Base-by-base conservation (phyloP, 2,797 vertebrate species). In the Gallirallus australis region DNA sequence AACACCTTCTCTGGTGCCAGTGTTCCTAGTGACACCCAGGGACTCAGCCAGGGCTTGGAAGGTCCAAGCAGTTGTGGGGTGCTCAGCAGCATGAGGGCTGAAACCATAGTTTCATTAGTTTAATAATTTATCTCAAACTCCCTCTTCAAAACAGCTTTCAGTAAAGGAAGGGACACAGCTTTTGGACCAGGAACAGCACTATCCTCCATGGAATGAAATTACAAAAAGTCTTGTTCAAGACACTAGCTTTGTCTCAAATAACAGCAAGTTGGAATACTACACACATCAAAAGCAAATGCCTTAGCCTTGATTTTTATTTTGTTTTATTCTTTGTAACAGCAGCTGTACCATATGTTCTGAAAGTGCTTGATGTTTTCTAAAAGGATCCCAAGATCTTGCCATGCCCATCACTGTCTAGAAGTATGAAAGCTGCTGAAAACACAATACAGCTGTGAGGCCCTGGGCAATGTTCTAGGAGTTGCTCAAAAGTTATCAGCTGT, bases 261-360 rank as follows among this genome's bases (percentile, higher is more conserved):
- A 45, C 56, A 84, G 9, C 0, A 0, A 93, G 18, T 16, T 82
- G 45, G 64, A 91, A 64, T 11, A 37, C 10, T 84, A 39, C 35
- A 86, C 30, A 56, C 54, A 86, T 89, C 94, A 95, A 90, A 94
- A 89, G 66, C 81, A 89, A 86, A 28, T 31, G 75, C 54, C 28
- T 20, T 56, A 72, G 69, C 54, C 54, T 4, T 85, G 19, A 2
- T 90, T 82, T 68, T 48, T 35, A 35, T 59, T 93, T 79, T 82
- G 14, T 56, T 93, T 79, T 82, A 17, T 56, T 63, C 28, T 54
- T 78, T 28, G 3, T 15, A 92, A 66, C 47, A 81, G 65, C 79
- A 91, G 82, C 57, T 92, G 59, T 73, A 31, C 39, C 28, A 54
- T 39, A 57, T 68, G 78, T 80, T 81, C 65, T 59, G 70, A 75